These are phyloP conservation scores for Melikaiella ostensackeni DNA, from an alignment of 2,888 invertebrate genomes.

Conservation along the genomic window DNA sequence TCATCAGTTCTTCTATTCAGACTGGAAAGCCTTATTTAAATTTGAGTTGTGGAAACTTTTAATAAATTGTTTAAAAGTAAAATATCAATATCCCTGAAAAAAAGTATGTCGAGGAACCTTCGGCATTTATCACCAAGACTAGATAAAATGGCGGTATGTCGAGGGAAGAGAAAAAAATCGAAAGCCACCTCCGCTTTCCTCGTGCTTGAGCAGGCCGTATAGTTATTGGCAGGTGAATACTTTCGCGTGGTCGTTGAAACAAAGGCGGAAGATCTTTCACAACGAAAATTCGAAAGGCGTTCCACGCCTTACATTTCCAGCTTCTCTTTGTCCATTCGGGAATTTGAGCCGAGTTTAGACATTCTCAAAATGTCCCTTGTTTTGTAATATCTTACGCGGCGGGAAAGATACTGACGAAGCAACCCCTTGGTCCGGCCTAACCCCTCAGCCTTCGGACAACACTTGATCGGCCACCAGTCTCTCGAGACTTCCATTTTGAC, in stretches of 20 bases:
- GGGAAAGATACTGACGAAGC: slow-evolving; percentile 69
- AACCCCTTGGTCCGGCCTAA: slow-evolving; percentile 57
- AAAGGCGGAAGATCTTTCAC: slow-evolving; percentile 54
- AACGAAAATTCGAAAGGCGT: slow-evolving; percentile 46
- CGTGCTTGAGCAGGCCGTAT: slow-evolving; percentile 29
- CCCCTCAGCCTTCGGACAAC: slow-evolving; percentile 55
- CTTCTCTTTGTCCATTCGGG: neutral
- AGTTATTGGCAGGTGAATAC: slow-evolving; percentile 60
- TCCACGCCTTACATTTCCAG: slow-evolving; percentile 42
- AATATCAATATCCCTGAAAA: neutral
- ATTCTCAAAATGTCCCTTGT: slow-evolving; percentile 68
- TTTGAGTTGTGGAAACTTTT: neutral
- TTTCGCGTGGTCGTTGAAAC: slow-evolving; percentile 44
- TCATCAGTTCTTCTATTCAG: neutral
- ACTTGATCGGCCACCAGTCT: slow-evolving; percentile 65
- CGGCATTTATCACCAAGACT: slow-evolving; percentile 30
- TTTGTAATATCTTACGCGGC: slow-evolving; percentile 66
- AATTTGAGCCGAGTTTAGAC: slow-evolving; percentile 54
- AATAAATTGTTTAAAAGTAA: too few species aligned
- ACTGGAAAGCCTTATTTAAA: neutral
- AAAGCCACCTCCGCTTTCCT: slow-evolving; percentile 47
- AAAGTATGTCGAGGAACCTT: neutral
- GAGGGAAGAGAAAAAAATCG: slow-evolving; percentile 52
- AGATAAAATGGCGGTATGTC: slow-evolving; percentile 47
- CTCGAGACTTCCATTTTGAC: slow-evolving; percentile 78